Conservation (phyloP, 2,797 vertebrate species). For the Gobionotothen gibberifrons region DNA sequence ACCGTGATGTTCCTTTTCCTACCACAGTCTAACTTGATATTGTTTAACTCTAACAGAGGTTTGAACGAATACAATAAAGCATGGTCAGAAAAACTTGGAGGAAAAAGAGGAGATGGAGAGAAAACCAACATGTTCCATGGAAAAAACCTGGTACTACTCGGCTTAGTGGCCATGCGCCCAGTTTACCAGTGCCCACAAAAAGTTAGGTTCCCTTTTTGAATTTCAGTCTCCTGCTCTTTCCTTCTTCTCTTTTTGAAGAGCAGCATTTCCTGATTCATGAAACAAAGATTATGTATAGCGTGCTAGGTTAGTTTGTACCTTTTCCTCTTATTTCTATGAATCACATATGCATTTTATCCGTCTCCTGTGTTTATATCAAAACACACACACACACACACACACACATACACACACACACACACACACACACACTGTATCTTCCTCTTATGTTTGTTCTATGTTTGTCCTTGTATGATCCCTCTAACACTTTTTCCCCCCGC, state of each 20-base stretch:
- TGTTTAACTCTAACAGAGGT: slow-evolving; percentile 27
- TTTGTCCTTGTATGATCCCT: slow-evolving; percentile 55
- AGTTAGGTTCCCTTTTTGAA: slow-evolving; percentile 49
- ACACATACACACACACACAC: slow-evolving; percentile 8
- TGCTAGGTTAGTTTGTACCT: not conserved
- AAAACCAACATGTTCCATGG: slow-evolving; percentile 62
- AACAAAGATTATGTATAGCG: slow-evolving; percentile 40
- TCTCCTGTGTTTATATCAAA: slow-evolving; percentile 15
- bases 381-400: slow-evolving; percentile 17
- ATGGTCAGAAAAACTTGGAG: slow-evolving; percentile 20
- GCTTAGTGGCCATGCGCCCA: slow-evolving; percentile 53
- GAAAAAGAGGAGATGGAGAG: slow-evolving; percentile 26
- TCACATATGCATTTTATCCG: slow-evolving; percentile 26
- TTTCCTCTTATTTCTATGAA: slow-evolving; percentile 35
- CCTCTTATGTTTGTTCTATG: slow-evolving; percentile 2
- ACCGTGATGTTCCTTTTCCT: not conserved
- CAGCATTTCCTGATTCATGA: slow-evolving; percentile 43
- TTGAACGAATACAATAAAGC: slow-evolving; percentile 37
- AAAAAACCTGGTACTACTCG: slow-evolving; percentile 72
- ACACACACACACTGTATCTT: slow-evolving; percentile 11
- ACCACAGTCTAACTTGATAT: not conserved
- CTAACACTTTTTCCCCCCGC: slow-evolving; percentile 33
- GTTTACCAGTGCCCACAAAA: slow-evolving; percentile 62
- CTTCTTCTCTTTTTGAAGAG: slow-evolving; percentile 30
- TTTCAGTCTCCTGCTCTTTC: slow-evolving; percentile 48